Evolutionary conservation across 1,140 invertebrate genomes (phyloP).

Genomic region (Atta texana): DNA sequence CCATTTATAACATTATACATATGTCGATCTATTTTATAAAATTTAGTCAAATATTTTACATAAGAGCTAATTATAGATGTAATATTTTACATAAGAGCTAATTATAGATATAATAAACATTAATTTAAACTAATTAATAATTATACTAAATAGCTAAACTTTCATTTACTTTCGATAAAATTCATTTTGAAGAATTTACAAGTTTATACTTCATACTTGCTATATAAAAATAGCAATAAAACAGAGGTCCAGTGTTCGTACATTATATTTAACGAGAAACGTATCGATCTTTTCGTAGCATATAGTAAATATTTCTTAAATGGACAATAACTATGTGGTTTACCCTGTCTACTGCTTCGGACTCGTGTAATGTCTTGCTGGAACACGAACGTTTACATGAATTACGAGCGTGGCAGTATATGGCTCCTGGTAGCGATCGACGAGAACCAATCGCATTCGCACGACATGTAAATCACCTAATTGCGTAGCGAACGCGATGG

Average conservation of each 20-base stretch:
- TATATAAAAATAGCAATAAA: constrained; percentile 11
- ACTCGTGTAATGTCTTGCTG: constrained; percentile 29
- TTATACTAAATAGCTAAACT: background rate
- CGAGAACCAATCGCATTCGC: constrained; percentile 51
- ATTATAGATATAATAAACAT: constrained; percentile 7
- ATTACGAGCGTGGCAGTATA: constrained; percentile 41
- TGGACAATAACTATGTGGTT: constrained; percentile 51
- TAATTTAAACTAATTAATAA: constrained; percentile 45
- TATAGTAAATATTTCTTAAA: constrained; percentile 47
- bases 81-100: background rate
- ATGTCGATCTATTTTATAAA: background rate
- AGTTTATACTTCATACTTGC: background rate
- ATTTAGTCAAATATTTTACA: background rate
- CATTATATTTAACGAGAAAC: constrained; percentile 23
- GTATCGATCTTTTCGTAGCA: constrained; percentile 29
- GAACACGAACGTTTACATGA: constrained; percentile 42
- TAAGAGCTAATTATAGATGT: background rate
- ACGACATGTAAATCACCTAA: constrained; percentile 70
- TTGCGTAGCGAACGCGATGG: constrained; percentile 68
- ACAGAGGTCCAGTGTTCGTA: background rate
- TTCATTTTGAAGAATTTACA: background rate
- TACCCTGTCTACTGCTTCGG: constrained; percentile 15
- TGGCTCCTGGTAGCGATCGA: constrained; percentile 28
- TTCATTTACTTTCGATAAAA: background rate
- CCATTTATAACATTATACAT: background rate